Conservation (phyloP, 1,140 invertebrate species). For the Goniozus legneri region DNA sequence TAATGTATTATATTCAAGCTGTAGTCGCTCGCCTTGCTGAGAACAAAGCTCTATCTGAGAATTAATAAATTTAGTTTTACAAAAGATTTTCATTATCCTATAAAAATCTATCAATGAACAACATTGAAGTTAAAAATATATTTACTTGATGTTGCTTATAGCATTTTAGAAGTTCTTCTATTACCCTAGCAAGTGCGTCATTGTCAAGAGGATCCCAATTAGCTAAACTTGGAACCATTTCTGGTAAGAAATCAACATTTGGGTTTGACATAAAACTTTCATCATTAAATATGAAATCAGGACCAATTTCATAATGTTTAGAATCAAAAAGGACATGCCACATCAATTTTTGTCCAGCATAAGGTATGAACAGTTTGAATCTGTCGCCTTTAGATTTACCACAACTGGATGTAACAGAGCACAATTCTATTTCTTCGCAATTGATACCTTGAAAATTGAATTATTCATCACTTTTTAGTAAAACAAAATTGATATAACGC, state of each 20-base stretch:
- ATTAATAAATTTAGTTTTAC: conserved; percentile 5
- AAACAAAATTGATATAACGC: background rate
- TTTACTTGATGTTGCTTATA: conserved; percentile 58
- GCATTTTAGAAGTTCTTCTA: conserved; percentile 53
- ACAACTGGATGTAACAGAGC: conserved; percentile 18
- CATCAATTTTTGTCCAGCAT: conserved; percentile 36
- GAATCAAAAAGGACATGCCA: conserved; percentile 47
- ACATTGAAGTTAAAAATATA: conserved; percentile 1
- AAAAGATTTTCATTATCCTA: conserved; percentile 1
- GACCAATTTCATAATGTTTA: conserved; percentile 37
- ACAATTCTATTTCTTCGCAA: conserved; percentile 10
- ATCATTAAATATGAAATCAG: conserved; percentile 57
- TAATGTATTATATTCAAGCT: conserved; percentile 36
- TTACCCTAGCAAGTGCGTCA: conserved; percentile 54
- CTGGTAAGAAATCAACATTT: conserved; percentile 48
- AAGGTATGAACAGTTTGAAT: conserved; percentile 44
- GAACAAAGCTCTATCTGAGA: conserved; percentile 23
- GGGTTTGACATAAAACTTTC: conserved; percentile 56
- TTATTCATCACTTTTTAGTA: background rate
- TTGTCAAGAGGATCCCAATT: conserved; percentile 57
- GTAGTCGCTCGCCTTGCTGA: conserved; percentile 17
- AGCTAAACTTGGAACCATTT: conserved; percentile 56
- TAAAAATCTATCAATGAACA: background rate
- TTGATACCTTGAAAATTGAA: conserved; percentile 19
- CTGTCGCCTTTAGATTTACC: conserved; percentile 29